Base-by-base conservation (phyloP, 2,888 invertebrate genomes). In the Tinea trinotella region DNA sequence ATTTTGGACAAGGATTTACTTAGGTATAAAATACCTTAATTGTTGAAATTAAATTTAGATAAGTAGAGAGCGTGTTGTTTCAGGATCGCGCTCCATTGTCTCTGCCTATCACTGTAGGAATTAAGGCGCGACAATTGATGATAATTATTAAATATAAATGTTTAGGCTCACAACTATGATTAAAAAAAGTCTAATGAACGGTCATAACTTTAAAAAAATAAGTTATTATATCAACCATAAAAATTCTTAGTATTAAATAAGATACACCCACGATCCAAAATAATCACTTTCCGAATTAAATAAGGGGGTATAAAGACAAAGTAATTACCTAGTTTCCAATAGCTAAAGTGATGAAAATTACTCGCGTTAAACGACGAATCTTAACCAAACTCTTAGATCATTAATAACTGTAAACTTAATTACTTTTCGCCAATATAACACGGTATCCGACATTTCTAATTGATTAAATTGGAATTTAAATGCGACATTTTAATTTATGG, bases 401-500 rank as follows among this genome's bases (percentile, higher is more conserved):
- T 50, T 50, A 50, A 50, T 50, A 50, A 50, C 24, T 24, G n/a
- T 4, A 50, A 50, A 50, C 24, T 50, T 50, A 50, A 50, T 50
- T 50, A 50, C 50, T 50, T 50, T 50, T 24, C 22, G 50, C 15
- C 24, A 50, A 50, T 24, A 24, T 50, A 10, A 22, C 22, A 3
- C 17, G 17, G 19, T 10, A 40, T 40, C 40, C 40, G 13, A 40
- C 13, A 13, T 13, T 40, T 6, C 13, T 4, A 40, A 40, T 40
- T 40, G 40, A 13, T 15, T 15, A 13, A 40, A 40, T 12, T 40
- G 40, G 40, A 30, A 30, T 30, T 30, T 30, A 7, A 30, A 30
- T 30, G 7, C 22, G 22, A 7, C 22, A 3, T 22, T 22, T 7
- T 22, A 22, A 22, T 22, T 22, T 22, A 22, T 22, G 7, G 7